A percentile compares a stretch with the other conserved stretches of the same genome.
Evolutionary conservation across 2,888 invertebrate species (phyloP).

Genomic region (Listrodromus nycthemerus): DNA sequence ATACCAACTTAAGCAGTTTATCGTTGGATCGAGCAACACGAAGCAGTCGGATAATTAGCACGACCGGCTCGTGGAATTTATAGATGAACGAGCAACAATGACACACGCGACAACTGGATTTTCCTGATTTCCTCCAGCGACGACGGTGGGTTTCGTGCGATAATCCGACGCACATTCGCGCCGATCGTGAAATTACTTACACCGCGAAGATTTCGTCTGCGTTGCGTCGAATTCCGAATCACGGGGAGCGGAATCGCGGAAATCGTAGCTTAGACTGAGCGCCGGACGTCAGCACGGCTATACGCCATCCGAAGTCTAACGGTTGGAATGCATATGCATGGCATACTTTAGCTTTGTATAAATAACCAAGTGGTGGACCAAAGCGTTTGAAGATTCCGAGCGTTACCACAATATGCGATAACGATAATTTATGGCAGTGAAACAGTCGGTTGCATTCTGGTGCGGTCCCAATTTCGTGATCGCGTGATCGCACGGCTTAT

Average conservation of each 20-base stretch:
- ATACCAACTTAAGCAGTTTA: neutral
- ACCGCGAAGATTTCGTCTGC: neutral
- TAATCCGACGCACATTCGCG: neutral
- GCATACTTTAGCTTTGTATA: neutral
- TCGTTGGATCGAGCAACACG: neutral
- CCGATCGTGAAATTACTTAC: neutral
- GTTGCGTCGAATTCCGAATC: neutral
- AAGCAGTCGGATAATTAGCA: neutral
- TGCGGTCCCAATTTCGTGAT: conserved; percentile 32
- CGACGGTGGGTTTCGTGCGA: neutral
- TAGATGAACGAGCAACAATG: neutral
- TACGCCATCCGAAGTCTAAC: neutral
- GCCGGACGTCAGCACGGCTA: neutral
- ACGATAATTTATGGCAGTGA: conserved; percentile 23
- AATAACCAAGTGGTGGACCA: neutral
- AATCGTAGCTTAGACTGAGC: neutral
- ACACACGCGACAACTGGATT: neutral
- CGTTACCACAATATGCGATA: neutral
- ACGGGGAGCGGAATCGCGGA: neutral
- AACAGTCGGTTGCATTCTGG: conserved; percentile 31
- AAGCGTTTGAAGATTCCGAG: conserved; percentile 11
- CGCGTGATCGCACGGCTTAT: conserved; percentile 19
- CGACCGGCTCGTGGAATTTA: neutral
- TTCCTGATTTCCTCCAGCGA: no score
- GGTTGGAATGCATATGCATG: conserved; percentile 1